Evolutionary conservation across 2,113 vertebrate species (phyloP).

Genomic region (Cercocebus atys): DNA sequence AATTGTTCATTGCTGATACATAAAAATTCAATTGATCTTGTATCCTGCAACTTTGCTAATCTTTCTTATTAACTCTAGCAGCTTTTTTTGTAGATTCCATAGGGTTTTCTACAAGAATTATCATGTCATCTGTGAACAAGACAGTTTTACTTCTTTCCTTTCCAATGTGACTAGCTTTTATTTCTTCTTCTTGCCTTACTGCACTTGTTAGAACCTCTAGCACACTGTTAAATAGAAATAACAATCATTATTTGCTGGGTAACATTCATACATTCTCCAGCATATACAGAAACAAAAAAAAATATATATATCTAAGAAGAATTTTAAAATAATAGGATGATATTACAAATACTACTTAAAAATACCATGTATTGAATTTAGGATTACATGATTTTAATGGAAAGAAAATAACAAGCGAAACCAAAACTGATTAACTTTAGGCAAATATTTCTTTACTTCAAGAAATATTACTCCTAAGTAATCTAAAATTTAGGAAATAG

Average conservation of each 20-base stretch:
- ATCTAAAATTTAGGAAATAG: background rate
- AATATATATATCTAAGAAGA: background rate
- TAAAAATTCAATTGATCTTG: background rate
- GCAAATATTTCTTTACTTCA: background rate
- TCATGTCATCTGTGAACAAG: background rate
- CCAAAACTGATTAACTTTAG: background rate
- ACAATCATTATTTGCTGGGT: background rate
- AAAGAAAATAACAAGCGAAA: constrained; percentile 15
- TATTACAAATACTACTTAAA: background rate
- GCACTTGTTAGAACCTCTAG: background rate
- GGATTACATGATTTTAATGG: constrained; percentile 13
- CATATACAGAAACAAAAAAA: background rate
- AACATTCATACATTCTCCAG: background rate
- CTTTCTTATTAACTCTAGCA: background rate
- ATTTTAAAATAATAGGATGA: background rate
- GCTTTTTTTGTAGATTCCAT: background rate
- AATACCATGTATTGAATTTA: background rate
- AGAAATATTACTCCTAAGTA: background rate
- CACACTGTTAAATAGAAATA: background rate
- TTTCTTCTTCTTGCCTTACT: background rate
- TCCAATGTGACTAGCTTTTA: background rate
- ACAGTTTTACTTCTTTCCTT: background rate
- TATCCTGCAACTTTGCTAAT: background rate
- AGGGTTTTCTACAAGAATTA: background rate
- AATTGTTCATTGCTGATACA: background rate